Conservation (phyloP, 2,888 invertebrate species). For the Brachynemurus nebulosus region DNA sequence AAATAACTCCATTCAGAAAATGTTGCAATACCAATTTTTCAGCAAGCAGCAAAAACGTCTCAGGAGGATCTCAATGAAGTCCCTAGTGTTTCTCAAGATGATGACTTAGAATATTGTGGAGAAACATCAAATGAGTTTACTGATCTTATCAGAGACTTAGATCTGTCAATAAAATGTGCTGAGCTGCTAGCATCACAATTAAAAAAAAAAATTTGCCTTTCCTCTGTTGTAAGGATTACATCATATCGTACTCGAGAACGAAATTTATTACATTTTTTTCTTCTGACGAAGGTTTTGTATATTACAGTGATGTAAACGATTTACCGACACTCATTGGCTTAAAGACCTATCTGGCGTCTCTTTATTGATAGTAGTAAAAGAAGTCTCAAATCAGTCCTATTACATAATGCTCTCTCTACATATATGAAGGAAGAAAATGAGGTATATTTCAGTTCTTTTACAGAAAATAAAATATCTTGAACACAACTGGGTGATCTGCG, state of each 20-base stretch:
- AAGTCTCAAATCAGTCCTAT: conserved; percentile 21
- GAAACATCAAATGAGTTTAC: conserved; percentile 12
- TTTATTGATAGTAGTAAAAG: conserved; percentile 18
- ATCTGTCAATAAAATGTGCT: conserved; percentile 17
- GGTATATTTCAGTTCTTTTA: neutral
- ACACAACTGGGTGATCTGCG: conserved; percentile 8
- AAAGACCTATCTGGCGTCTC: neutral
- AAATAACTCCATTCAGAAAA: conserved; percentile 11
- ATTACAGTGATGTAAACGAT: neutral
- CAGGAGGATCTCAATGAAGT: neutral
- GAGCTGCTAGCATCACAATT: conserved; percentile 17
- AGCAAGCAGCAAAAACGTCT: neutral
- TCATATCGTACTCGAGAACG: neutral
- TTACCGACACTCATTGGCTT: neutral
- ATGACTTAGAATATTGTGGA: neutral
- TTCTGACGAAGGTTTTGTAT: neutral
- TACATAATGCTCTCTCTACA: conserved; percentile 21
- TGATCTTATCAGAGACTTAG: conserved; percentile 18
- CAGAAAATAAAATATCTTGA: neutral
- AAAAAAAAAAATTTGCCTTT: neutral
- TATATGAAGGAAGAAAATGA: conserved; percentile 19
- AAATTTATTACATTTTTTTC: neutral
- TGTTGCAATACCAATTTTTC: conserved; percentile 10
- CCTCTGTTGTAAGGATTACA: neutral
- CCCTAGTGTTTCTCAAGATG: neutral